Evolutionary conservation across 2,888 invertebrate species (phyloP).

Genomic region (Calameuta idolon): DNA sequence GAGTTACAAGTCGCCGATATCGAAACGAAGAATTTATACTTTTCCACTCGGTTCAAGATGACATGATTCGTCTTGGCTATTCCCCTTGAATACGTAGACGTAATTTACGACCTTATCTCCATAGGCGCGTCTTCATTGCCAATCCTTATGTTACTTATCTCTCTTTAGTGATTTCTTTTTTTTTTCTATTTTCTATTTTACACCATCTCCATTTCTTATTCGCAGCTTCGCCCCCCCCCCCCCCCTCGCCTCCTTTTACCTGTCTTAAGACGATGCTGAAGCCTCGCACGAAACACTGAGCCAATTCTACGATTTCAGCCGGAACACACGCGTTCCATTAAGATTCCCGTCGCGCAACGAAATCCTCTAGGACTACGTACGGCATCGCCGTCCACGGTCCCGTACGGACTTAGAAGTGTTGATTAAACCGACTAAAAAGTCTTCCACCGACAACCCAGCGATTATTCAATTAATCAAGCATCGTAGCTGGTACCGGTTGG

Average conservation of each 20-base stretch:
- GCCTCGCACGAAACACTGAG: neutral
- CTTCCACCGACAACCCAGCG: neutral
- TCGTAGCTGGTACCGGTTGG: neutral
- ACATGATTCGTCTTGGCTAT: conserved; percentile 32
- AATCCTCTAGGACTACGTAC: neutral
- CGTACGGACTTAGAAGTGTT: neutral
- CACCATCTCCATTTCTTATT: neutral
- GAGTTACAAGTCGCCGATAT: neutral
- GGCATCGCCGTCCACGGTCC: neutral
- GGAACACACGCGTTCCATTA: neutral
- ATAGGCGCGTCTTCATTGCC: neutral
- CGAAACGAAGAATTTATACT: neutral
- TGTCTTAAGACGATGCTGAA: neutral
- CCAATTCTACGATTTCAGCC: neutral
- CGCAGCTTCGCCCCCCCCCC: neutral
- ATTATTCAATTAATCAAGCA: neutral
- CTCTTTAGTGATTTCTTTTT: neutral
- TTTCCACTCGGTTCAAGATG: conserved; percentile 29
- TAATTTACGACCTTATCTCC: neutral
- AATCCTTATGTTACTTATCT: neutral
- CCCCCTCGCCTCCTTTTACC: neutral
- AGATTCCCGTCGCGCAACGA: neutral
- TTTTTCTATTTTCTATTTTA: neutral
- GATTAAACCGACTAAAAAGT: neutral
- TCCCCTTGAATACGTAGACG: conserved; percentile 17